Conservation (phyloP, 2,113 vertebrate genomes). For the Ageneiosus marmoratus region DNA sequence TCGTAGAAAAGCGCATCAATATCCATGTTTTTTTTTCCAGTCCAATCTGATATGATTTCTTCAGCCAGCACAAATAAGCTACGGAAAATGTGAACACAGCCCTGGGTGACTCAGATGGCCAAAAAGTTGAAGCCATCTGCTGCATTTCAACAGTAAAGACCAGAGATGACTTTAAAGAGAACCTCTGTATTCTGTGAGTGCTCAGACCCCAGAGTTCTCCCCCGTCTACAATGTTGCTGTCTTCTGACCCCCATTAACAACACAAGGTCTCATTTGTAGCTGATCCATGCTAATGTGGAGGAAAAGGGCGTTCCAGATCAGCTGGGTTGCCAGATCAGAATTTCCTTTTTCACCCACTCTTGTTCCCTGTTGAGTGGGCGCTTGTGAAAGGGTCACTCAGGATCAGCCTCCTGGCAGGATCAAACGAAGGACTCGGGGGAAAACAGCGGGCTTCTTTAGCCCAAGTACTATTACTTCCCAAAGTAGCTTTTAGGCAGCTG, state of each 20-base stretch:
- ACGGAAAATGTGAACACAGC: not conserved
- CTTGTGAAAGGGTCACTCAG: constrained; percentile 39
- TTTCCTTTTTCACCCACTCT: constrained; percentile 19
- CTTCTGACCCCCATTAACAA: constrained; percentile 47
- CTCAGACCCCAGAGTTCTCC: constrained; percentile 28
- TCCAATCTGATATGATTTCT: not conserved
- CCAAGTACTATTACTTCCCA: not conserved
- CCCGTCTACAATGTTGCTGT: constrained; percentile 18
- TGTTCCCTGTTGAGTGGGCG: constrained; percentile 25
- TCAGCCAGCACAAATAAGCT: constrained; percentile 12
- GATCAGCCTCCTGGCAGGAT: constrained; percentile 38
- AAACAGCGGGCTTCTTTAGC: not conserved
- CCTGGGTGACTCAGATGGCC: constrained; percentile 27
- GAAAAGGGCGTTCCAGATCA: not conserved
- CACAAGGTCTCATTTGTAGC: constrained; percentile 54
- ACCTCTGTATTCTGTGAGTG: constrained; percentile 5
- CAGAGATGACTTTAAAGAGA: constrained; percentile 10
- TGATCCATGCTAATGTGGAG: constrained; percentile 50
- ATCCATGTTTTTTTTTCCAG: not conserved
- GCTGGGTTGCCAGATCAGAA: constrained; percentile 42
- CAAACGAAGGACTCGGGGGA: constrained; percentile 39
- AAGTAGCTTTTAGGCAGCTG: not conserved
- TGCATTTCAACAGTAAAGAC: not conserved
- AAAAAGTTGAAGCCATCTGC: constrained; percentile 27
- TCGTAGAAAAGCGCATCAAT: not conserved